Base-by-base conservation (phyloP, 2,113 vertebrate species). In the Tupaia tana region DNA sequence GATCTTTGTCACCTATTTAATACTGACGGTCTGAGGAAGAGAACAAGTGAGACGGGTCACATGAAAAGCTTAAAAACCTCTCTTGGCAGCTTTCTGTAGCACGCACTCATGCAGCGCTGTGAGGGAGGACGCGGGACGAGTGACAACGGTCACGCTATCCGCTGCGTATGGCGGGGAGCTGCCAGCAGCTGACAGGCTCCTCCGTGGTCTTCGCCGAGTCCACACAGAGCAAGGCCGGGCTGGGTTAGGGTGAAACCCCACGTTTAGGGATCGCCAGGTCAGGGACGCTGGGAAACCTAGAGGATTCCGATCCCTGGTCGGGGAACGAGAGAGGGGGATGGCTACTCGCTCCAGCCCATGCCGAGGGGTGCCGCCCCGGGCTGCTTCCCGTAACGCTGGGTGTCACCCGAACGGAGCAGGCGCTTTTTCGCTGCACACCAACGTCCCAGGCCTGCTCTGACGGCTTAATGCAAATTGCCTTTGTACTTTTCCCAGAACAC, bases 1-100 rank as follows among this genome's bases (percentile, higher is more conserved):
- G 90, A 94, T 97, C 98, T 98, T 98, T 98, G 98, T 97, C 98
- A 98, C 98, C 98, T 98, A 98, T 98, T 98, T 99, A 99, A 99
- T 99, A 99, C 98, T 99, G 98, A 99, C 98, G 97, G 93, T 98
- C 97, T 98, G 91, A 86, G 67, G 94, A 97, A 98, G 95, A 94
- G 19, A 98, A 54, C 73, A 97, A 94, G 93, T 95, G 59, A 95
- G 95, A 96, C 96, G 97, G 94, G 96, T 94, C 95, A 98, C 11
- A 5, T 96, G 96, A 98, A 98, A 93, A 98, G 95, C 97, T 97
- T 92, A 79, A 89, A 75, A 52, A 34, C 86, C 73, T 89, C 84
- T 97, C 98, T 97, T 98, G 98, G 98, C 98, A 99, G 97, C 91
- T 97, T 97, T 95, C 80, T 82, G 73, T 85, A 95, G 97, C 52